Percentiles rank a stretch among this genome's conserved stretches.
These are phyloP conservation scores for Aphelocoma californica DNA, from an alignment of 2,797 vertebrate species.

Conservation along the genomic window DNA sequence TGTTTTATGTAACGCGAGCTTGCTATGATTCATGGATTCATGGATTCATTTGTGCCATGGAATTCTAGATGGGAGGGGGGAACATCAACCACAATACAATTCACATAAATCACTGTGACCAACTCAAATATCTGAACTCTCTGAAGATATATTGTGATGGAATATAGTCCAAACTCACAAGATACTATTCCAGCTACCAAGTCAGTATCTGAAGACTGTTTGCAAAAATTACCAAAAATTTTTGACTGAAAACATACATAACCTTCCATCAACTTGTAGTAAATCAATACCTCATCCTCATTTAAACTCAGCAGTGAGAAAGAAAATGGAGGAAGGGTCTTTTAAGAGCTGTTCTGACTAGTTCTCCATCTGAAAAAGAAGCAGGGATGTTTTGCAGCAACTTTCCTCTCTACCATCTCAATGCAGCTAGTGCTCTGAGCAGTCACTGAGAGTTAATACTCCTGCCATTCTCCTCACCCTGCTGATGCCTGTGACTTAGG, in stretches of 20 bases:
- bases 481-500: background rate
- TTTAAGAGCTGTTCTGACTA: background rate
- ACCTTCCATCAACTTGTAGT: background rate
- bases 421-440: background rate
- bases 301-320: background rate
- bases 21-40: background rate
- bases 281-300: background rate
- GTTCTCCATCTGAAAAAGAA: background rate
- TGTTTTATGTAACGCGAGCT: background rate
- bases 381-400: background rate
- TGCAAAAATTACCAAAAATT: background rate
- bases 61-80: background rate
- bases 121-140: background rate
- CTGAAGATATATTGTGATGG: background rate
- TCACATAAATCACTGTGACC: background rate
- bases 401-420: background rate
- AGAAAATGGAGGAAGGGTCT: background rate
- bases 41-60: background rate
- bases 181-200: background rate
- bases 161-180: background rate
- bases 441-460: background rate
- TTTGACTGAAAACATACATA: background rate
- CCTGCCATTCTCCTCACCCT: background rate
- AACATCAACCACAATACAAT: background rate
- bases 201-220: background rate